phyloP scores from a whole-genome alignment of 2,888 invertebrate genomes.

The Nudaria mundana region DNA sequence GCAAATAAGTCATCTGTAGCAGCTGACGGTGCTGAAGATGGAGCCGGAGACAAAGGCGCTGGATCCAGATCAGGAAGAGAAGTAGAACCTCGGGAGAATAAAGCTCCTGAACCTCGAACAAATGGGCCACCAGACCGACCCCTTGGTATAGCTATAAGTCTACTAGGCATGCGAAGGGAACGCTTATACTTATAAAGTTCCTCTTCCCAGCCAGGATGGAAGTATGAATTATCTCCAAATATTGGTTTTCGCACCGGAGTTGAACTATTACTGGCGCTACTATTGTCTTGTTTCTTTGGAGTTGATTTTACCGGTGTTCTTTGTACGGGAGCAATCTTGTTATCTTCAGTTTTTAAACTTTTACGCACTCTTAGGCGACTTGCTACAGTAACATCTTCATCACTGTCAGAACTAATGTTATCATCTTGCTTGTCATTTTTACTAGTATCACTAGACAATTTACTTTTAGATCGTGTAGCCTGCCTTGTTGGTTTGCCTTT shows the following conservation, averaged over 20 bases:
- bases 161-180: conserved; percentile 89
- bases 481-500: conserved; percentile 55
- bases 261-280: conserved; percentile 55
- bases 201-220: conserved; percentile 91
- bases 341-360: conserved; percentile 71
- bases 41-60: conserved; percentile 85
- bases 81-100: conserved; percentile 84
- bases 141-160: conserved; percentile 89
- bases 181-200: conserved; percentile 91
- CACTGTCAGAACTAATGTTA: conserved; percentile 65
- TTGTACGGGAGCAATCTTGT: conserved; percentile 36
- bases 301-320: conserved; percentile 62
- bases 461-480: conserved; percentile 51
- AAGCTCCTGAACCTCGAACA: conserved; percentile 50
- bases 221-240: conserved; percentile 86
- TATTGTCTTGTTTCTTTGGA: conserved; percentile 61
- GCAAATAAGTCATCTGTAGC: conserved; percentile 80
- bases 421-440: conserved; percentile 58
- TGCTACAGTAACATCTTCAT: conserved; percentile 64
- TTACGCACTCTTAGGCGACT: conserved; percentile 72
- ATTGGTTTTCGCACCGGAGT: conserved; percentile 77
- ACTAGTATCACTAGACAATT: conserved; percentile 52
- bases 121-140: conserved; percentile 82
- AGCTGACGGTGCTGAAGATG: conserved; percentile 82
- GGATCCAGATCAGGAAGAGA: conserved; percentile 90